Percentiles rank a stretch among this genome's conserved stretches.
These are phyloP conservation scores for Macropis europaea DNA, from an alignment of 2,888 invertebrate genomes.

Conservation along the genomic window DNA sequence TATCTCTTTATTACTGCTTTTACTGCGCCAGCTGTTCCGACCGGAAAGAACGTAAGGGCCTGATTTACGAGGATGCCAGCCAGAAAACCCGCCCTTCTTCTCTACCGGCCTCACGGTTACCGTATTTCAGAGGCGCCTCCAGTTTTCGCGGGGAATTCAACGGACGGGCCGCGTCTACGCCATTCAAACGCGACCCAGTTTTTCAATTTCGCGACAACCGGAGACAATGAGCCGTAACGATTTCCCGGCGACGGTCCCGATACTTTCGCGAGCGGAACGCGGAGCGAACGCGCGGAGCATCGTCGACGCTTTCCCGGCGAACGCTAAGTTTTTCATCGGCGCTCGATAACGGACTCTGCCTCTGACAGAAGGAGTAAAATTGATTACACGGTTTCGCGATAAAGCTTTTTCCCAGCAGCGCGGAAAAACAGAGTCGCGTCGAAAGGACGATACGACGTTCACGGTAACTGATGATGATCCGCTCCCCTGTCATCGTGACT, in stretches of 20 bases:
- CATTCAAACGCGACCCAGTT: constrained; percentile 31
- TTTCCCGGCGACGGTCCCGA: background rate
- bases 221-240: constrained; percentile 28
- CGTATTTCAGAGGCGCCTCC: background rate
- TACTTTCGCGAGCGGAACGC: background rate
- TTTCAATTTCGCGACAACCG: constrained; percentile 6
- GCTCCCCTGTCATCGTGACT: background rate
- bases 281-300: background rate
- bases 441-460: constrained; percentile 8
- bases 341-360: background rate
- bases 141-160: constrained; percentile 1
- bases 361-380: background rate
- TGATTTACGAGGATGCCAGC: constrained; percentile 38
- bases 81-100: background rate
- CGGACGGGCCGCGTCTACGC: background rate
- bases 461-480: background rate
- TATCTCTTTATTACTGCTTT: constrained; percentile 53
- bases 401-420: constrained; percentile 2
- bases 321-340: background rate
- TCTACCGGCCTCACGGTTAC: background rate
- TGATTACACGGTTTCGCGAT: background rate
- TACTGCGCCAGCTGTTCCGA: constrained; percentile 19
- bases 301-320: background rate
- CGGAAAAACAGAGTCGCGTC: background rate
- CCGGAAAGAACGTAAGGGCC: constrained; percentile 2